Percentiles rank a stretch among this genome's conserved stretches.
Conservation (phyloP, 2,888 invertebrate species). For the Amiota communis region DNA sequence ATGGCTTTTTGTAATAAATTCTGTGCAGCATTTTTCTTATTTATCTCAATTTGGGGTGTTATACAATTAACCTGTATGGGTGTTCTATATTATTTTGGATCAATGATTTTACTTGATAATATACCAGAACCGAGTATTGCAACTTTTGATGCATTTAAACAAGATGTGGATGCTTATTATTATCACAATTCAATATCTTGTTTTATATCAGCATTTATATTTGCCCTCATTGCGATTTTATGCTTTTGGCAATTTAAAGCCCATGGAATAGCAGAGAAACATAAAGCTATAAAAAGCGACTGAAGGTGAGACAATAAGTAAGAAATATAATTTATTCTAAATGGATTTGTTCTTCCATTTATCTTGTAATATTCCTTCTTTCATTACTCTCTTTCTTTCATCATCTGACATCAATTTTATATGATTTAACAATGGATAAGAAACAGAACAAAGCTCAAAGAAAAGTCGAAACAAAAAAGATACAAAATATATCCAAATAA, state of each 20-base stretch:
- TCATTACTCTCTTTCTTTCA: too few relatives aligned
- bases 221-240: neutral
- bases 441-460: too few relatives aligned
- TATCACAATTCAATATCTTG: neutral
- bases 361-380: too few relatives aligned
- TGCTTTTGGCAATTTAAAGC: slow-evolving; percentile 1
- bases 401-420: too few relatives aligned
- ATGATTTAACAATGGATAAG: too few relatives aligned
- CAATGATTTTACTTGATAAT: slow-evolving; percentile 9
- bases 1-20: slow-evolving; percentile 10
- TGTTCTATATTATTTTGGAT: neutral
- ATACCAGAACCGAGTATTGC: neutral
- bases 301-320: too few relatives aligned
- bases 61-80: slow-evolving; percentile 11
- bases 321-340: too few relatives aligned
- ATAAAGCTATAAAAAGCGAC: neutral
- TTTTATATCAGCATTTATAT: slow-evolving; percentile 2
- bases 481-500: too few relatives aligned
- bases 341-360: too few relatives aligned
- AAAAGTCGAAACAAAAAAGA: too few relatives aligned
- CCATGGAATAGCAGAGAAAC: neutral
- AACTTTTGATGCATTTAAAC: neutral
- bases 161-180: neutral
- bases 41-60: slow-evolving; percentile 1
- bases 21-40: neutral